phyloP scores from a whole-genome alignment of 2,797 vertebrate species.

The Tinamus major region DNA sequence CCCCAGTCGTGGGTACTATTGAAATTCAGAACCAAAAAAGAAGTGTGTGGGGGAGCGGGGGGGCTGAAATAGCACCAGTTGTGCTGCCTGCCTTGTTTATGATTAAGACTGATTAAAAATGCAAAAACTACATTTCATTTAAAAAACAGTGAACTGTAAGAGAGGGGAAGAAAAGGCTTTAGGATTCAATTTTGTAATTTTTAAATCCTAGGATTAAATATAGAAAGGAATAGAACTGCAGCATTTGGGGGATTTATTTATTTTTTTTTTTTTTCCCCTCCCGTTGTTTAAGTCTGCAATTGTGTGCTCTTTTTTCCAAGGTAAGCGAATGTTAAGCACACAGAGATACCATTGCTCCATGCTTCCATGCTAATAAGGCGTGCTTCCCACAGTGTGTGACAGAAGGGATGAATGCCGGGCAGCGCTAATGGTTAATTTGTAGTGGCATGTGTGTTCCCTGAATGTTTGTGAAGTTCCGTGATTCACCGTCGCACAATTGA shows the following conservation, averaged over 20 bases:
- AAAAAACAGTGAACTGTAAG: slow-evolving; percentile 54
- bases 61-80: slow-evolving; percentile 40
- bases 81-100: slow-evolving; percentile 69
- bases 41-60: background rate
- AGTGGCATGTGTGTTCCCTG: slow-evolving; percentile 84
- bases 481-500: slow-evolving; percentile 78
- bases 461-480: slow-evolving; percentile 78
- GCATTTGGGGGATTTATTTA: background rate
- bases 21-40: slow-evolving; percentile 71
- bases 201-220: slow-evolving; percentile 70
- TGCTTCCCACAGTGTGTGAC: slow-evolving; percentile 84
- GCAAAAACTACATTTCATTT: slow-evolving; percentile 62
- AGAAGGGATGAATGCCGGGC: slow-evolving; percentile 80
- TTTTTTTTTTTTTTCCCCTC: background rate
- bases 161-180: slow-evolving; percentile 51
- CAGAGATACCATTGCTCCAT: slow-evolving; percentile 67
- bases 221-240: slow-evolving; percentile 19
- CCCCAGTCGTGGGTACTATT: slow-evolving; percentile 71
- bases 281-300: slow-evolving; percentile 57
- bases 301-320: slow-evolving; percentile 55
- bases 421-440: slow-evolving; percentile 83
- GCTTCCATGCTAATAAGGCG: slow-evolving; percentile 80
- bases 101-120: slow-evolving; percentile 77
- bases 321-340: slow-evolving; percentile 69
- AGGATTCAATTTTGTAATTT: slow-evolving; percentile 70